Conservation (phyloP, 2,797 vertebrate genomes). For the Phataginus tricuspis region DNA sequence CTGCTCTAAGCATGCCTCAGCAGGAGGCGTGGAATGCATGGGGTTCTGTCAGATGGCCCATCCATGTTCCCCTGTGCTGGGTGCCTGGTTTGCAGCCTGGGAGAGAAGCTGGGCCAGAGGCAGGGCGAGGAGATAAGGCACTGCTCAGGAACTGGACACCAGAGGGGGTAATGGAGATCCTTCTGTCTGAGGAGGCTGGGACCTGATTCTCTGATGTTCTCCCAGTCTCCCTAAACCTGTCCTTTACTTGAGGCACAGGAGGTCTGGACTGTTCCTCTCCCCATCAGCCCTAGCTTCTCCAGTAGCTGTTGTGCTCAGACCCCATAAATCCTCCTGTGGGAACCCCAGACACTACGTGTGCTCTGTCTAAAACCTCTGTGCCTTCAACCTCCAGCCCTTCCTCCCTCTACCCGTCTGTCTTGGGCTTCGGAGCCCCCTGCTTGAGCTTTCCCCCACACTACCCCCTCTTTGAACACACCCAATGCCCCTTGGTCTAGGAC, state of each 20-base stretch:
- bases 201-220: background rate
- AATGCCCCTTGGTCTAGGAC: background rate
- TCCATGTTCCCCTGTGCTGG: slow-evolving; percentile 31
- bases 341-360: background rate
- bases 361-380: background rate
- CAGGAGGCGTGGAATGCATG: slow-evolving; percentile 20
- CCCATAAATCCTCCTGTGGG: background rate
- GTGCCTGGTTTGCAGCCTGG: background rate
- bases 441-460: slow-evolving; percentile 78
- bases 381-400: background rate
- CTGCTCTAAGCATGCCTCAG: slow-evolving; percentile 8
- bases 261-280: background rate
- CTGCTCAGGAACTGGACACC: background rate
- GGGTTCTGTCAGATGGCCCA: slow-evolving; percentile 5
- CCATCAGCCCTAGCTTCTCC: background rate
- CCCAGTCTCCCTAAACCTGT: background rate
- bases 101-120: background rate
- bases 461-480: slow-evolving; percentile 71
- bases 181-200: slow-evolving; percentile 18
- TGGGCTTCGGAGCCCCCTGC: slow-evolving; percentile 80
- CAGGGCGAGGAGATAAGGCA: background rate
- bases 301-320: background rate
- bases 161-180: background rate
- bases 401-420: background rate
- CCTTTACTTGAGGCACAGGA: background rate